Base-by-base conservation (phyloP, 2,888 invertebrate genomes). In the Minunthozetes semirufus region DNA sequence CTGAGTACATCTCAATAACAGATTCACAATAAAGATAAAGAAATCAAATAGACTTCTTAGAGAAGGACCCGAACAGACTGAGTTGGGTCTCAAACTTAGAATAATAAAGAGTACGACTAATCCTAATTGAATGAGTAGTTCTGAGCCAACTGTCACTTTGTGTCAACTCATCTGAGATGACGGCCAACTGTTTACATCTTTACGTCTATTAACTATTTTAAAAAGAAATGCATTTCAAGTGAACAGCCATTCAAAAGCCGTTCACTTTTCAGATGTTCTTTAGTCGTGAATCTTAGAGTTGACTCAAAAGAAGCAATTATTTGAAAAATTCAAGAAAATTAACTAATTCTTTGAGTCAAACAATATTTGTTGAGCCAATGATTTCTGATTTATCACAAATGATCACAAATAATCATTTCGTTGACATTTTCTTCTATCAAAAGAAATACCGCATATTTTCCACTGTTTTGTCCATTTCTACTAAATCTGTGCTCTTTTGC, bases 81-180 rank as follows among this genome's bases (percentile, higher is more conserved):
- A 48, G 46, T 48, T 48, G 11, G 46, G 4, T 48, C 46, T 11
- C 46, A 48, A 19, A 56, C 19, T 3, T 17, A 17, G 22, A 22
- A 56, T 19, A 19, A 25, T 25, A 33, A 33, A 33, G 33, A 22
- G 25, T 29, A n/a, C 13, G 61, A 11, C 61, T 61, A 61, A 61
- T 61, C 61, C 29, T 61, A 61, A 61, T 61, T 61, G 61, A 61
- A 61, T 61, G 25, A 61, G 61, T 29, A 61, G 4, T 61, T 27
- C 61, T 61, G 29, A 61, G 25, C 61, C 61, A 61, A 61, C 61
- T 61, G 61, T 61, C 61, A 61, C 29, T 27, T 61, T 6, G 61
- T 61, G 61, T 61, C 61, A 61, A 61, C n/a, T 27, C 15, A 27
- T 61, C 29, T 25, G 5, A 25, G 5, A 61, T 61, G 29, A 61